These are phyloP conservation scores for Drosophila subquinaria DNA, from an alignment of 2,888 invertebrate species.

Conservation along the genomic window DNA sequence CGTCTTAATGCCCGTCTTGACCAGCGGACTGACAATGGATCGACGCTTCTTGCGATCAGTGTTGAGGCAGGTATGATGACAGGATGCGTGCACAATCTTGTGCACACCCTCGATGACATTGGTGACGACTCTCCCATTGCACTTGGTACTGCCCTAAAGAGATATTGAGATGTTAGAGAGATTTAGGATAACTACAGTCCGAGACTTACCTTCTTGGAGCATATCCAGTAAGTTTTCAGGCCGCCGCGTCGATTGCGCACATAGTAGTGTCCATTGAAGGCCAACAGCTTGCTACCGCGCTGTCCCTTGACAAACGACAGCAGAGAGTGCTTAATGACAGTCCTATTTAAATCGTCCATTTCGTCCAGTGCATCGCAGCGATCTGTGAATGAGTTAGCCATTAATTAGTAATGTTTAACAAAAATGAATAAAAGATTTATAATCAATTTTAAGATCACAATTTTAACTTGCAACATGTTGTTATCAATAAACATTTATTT, in stretches of 20 bases:
- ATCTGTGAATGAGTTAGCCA: conserved; percentile 36
- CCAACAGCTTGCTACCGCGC: conserved; percentile 83
- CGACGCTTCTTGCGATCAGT: conserved; percentile 80
- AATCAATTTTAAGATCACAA: not conserved
- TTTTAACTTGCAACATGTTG: conserved; percentile 23
- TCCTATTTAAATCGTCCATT: conserved; percentile 38
- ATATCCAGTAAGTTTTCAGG: conserved; percentile 85
- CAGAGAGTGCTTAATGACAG: conserved; percentile 70
- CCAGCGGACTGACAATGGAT: conserved; percentile 26
- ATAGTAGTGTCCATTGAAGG: conserved; percentile 83
- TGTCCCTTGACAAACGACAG: conserved; percentile 82
- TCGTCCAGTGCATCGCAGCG: conserved; percentile 23
- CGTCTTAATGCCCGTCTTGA: conserved; percentile 25
- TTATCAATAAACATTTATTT: conserved; percentile 37
- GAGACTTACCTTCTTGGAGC: conserved; percentile 84
- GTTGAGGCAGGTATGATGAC: conserved; percentile 83
- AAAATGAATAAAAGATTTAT: not conserved
- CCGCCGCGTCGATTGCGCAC: conserved; percentile 85
- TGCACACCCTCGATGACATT: conserved; percentile 84
- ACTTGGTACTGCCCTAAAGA: conserved; percentile 84
- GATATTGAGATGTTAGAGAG: too few species aligned
- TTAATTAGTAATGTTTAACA: conserved; percentile 15
- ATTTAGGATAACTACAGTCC: not conserved
- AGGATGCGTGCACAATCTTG: conserved; percentile 84
- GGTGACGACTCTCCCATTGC: conserved; percentile 85